Base-by-base conservation (phyloP, 2,113 vertebrate genomes). In the Gallinago undulata region DNA sequence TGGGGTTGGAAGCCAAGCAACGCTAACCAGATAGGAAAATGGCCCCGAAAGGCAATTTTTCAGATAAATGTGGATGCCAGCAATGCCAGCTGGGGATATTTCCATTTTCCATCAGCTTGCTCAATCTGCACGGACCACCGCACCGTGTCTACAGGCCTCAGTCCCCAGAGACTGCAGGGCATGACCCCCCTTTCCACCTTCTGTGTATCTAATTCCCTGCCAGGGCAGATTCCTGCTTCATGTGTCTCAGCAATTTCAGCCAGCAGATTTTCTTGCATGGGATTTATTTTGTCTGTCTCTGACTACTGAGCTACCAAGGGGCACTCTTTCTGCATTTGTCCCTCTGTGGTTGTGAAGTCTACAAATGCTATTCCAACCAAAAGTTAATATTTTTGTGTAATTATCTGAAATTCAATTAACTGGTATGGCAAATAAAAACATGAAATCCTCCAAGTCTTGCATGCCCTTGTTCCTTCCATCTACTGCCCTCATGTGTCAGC, bases 121-220 rank as follows among this genome's bases (percentile, higher is more conserved):
- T 74, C 59, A 19, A 16, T 69, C 82, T 67, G 37, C 43, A 50
- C 6, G 60, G 87, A 57, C 13, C 76, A 79, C 27, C 1, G 8
- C 39, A 45, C 27, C 0, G 0, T 23, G 16, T 35, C 79, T 39
- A 23, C 66, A 53, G 0, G 7, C 35, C 59, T 63, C 12, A 2
- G 27, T 12, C 60, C 75, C 51, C 60, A 0, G 6, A 33, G 41
- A 60, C 79, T 85, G 69, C 74, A 89, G 72, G 76, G 27, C 57
- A 50, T 0, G 4, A 75, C 11, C 48, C 30, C 37, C 48, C 21
- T 43, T 33, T 51, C 67, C 63, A 80, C 51, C 67, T 86, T 41
- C 89, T 93, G 74, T 39, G 56, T 67, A 72, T 39, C n/a, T 62
- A 14, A 25, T 47, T 63, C 62, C n/a, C 78, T 84, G 85, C 28